Evolutionary conservation across 2,113 vertebrate genomes (phyloP), one percentile per base, ranked within the genome.

Genomic region (Herpailurus yagouaroundi): DNA sequence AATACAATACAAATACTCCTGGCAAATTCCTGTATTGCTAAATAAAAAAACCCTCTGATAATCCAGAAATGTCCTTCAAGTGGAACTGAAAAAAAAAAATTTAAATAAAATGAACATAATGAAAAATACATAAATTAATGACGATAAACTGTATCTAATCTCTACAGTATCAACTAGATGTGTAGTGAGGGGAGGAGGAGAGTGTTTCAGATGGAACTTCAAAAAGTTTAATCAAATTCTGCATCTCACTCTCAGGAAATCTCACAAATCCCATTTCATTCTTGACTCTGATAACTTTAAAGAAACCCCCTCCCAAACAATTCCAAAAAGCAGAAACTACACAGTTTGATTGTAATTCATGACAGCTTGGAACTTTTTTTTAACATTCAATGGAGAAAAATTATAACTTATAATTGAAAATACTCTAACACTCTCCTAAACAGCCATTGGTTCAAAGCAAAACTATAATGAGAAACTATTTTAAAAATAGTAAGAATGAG

Each of bases 241-340:
- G 69, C 36, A 91, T 66, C 41, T 92, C 45, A 88, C 13, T 60
- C 81, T 82, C n/a, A 83, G 36, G 57, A 19, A 15, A 89, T n/a
- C 74, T 92, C 93, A 94, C 91, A 92, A 38, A 84, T 68, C 15
- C 31, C 55, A 45, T 41, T 85, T 80, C 41, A 77, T 80, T 85
- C n/a, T 50, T 41, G 10, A 80, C 83, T 66, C 55, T 73, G 52
- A 73, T 66, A 92, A 41, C 63, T 84, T 73, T 73, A 89, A 38
- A 89, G 45, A 85, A 85, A 11, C 25, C 23, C 7, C 33, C 27
- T n/a, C 63, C 14, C 1, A 74, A 52, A 76, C 64, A 89, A 66
- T 68, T 41, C 33, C 64, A 41, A 76, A 85, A 92, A 81, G 16
- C 50, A 89, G 18, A 94, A 92, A 79, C 50, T 63, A 25, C 3